These are phyloP conservation scores for Megaceryle torquata DNA, from an alignment of 2,113 vertebrate species.

Conservation along the genomic window DNA sequence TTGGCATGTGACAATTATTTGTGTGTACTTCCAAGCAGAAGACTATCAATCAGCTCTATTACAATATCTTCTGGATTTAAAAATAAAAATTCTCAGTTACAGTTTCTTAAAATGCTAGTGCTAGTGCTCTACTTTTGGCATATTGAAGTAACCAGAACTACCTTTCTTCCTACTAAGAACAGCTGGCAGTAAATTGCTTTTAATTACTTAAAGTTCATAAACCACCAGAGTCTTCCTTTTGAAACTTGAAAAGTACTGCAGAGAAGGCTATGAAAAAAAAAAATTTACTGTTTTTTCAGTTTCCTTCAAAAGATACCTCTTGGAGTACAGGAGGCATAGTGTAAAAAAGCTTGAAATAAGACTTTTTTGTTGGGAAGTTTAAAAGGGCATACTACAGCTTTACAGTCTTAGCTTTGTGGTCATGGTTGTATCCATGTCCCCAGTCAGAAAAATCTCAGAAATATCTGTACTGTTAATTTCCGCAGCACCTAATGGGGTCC, in stretches of 20 bases:
- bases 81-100: not conserved
- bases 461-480: not conserved
- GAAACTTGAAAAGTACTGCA: not conserved
- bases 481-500: not conserved
- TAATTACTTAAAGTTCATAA: not conserved
- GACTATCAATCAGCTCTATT: not conserved
- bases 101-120: not conserved
- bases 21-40: not conserved
- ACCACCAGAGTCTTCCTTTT: not conserved
- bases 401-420: not conserved
- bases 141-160: not conserved
- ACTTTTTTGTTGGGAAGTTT: not conserved
- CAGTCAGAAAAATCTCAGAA: not conserved
- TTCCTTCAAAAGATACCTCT: not conserved
- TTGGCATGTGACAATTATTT: not conserved
- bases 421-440: not conserved
- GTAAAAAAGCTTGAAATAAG: not conserved
- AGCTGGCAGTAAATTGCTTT: not conserved
- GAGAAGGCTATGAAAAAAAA: not conserved
- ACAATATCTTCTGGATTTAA: not conserved
- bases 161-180: not conserved
- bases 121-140: not conserved
- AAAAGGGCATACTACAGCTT: not conserved
- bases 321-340: fast-evolving
- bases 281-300: not conserved